Conservation (phyloP, 2,888 invertebrate species). For the Lathronympha strigana region DNA sequence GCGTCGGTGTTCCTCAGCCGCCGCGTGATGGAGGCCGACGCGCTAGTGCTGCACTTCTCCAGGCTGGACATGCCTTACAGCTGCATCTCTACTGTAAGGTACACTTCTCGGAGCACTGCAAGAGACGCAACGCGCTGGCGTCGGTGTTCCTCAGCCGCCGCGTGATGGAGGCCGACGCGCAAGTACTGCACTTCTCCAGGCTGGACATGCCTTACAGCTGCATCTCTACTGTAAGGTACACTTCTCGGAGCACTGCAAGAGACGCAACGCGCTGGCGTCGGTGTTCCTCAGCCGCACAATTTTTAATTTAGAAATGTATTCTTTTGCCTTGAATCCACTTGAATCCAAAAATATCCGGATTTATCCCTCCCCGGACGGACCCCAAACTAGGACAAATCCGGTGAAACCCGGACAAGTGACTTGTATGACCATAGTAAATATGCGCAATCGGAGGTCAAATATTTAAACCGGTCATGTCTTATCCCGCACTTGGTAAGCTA, state of each 20-base stretch:
- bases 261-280: slow-evolving; percentile 66
- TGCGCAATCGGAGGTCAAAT: too few relatives aligned
- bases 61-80: slow-evolving; percentile 68
- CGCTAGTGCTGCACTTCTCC: slow-evolving; percentile 68
- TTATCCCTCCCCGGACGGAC: too few relatives aligned
- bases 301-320: too few relatives aligned
- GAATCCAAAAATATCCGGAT: too few relatives aligned
- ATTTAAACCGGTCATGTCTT: too few relatives aligned
- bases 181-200: slow-evolving; percentile 67
- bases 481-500: too few relatives aligned
- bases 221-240: slow-evolving; percentile 68
- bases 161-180: slow-evolving; percentile 64
- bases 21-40: slow-evolving; percentile 63
- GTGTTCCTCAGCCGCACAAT: slow-evolving; percentile 70
- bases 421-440: too few relatives aligned
- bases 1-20: slow-evolving; percentile 73
- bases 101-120: slow-evolving; percentile 70
- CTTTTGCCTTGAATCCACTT: too few relatives aligned
- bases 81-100: slow-evolving; percentile 73
- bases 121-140: slow-evolving; percentile 63
- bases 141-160: slow-evolving; percentile 71
- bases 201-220: slow-evolving; percentile 72
- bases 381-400: too few relatives aligned
- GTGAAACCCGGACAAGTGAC: too few relatives aligned
- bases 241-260: slow-evolving; percentile 70